Percentiles rank a stretch among this genome's conserved stretches.
phyloP scores from a whole-genome alignment of 2,797 vertebrate species.

The Malurus leucopterus region DNA sequence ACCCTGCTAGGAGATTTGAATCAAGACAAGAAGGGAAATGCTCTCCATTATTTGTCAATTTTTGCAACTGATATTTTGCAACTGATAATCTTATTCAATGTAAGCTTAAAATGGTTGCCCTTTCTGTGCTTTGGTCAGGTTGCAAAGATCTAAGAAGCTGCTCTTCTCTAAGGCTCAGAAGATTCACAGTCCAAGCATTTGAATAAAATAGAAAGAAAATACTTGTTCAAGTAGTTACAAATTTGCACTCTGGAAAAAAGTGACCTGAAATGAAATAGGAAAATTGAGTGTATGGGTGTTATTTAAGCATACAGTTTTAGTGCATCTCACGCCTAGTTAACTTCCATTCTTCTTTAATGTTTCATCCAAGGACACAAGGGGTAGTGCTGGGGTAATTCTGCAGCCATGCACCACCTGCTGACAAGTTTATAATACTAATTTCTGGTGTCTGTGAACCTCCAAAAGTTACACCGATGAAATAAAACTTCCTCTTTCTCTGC shows the following conservation, averaged over 20 bases:
- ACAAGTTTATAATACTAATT: conserved; percentile 50
- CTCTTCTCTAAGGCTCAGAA: not conserved
- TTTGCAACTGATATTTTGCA: not conserved
- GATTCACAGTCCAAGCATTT: not conserved
- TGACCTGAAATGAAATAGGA: not conserved
- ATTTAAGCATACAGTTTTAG: conserved; percentile 5
- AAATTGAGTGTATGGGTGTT: not conserved
- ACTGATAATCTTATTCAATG: not conserved
- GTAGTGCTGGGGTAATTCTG: conserved; percentile 19
- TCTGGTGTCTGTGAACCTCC: not conserved
- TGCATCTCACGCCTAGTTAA: conserved; percentile 23
- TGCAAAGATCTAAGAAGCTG: not conserved
- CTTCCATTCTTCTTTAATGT: not conserved
- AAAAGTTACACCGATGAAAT: conserved; percentile 17
- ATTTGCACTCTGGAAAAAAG: not conserved
- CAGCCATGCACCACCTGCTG: conserved; percentile 42
- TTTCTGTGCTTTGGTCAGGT: not conserved
- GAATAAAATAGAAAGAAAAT: not conserved
- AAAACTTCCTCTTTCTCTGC: not conserved
- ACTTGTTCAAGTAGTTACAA: not conserved
- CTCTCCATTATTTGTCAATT: not conserved
- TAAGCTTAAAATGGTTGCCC: not conserved
- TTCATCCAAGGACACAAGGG: conserved; percentile 13
- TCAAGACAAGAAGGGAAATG: not conserved
- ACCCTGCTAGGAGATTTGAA: not conserved